phyloP scores from a whole-genome alignment of 2,113 vertebrate species.

The Mesoclemmys tuberculata region DNA sequence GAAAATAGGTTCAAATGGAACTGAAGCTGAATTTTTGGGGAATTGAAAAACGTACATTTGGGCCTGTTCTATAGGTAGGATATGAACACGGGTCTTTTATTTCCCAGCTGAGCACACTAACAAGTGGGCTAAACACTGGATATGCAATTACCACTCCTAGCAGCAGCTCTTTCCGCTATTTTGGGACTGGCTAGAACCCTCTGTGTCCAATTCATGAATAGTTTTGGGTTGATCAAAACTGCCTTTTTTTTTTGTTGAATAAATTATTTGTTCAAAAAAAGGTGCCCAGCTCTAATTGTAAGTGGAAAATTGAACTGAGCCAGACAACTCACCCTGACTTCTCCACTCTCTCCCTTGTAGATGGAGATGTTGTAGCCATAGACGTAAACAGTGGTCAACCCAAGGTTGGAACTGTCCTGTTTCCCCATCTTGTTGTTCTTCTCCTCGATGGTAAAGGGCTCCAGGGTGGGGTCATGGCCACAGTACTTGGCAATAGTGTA shows the following conservation, averaged over 20 bases:
- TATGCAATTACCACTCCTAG: no score
- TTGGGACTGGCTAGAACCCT: not conserved
- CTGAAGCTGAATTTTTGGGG: not conserved
- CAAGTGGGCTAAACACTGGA: not conserved
- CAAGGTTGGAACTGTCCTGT: constrained; percentile 78
- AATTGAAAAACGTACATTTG: not conserved
- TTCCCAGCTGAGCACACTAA: not conserved
- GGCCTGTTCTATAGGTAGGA: not conserved
- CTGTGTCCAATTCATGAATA: not conserved
- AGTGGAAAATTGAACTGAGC: not conserved
- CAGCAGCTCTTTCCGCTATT: not conserved
- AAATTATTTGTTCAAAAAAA: not conserved
- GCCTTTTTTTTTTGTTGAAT: not conserved
- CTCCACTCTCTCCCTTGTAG: constrained; percentile 72
- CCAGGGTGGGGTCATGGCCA: constrained; percentile 66
- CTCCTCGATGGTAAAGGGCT: constrained; percentile 82
- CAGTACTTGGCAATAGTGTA: constrained; percentile 79
- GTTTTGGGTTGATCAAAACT: not conserved
- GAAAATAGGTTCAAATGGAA: not conserved
- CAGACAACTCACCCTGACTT: constrained; percentile 80
- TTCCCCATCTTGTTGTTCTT: constrained; percentile 83
- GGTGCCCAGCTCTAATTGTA: not conserved
- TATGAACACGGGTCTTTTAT: not conserved
- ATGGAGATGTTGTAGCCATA: constrained; percentile 78
- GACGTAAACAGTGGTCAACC: constrained; percentile 69